Conservation (phyloP, 2,888 invertebrate species). For the Polymixis lichenea region DNA sequence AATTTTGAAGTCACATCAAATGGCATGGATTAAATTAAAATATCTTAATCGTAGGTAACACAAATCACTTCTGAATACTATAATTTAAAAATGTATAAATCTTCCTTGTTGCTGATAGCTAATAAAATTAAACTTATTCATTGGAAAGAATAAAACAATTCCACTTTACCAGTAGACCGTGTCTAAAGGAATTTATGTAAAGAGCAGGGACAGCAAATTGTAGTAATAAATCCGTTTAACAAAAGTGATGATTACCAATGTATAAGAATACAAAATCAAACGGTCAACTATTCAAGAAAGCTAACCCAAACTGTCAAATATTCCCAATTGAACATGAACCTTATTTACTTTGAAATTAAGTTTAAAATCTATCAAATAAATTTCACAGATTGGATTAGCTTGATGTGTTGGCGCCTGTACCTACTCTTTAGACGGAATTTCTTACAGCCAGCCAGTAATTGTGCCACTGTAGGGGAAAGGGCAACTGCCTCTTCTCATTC, state of each 20-base stretch:
- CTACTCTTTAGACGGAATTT: not conserved
- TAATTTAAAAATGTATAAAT: not conserved
- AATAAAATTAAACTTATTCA: conserved; percentile 16
- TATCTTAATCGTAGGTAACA: not conserved
- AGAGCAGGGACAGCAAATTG: not conserved
- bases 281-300: not conserved
- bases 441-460: not conserved
- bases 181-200: conserved; percentile 21
- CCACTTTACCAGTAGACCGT: not conserved
- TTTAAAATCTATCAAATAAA: too few species aligned
- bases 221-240: not conserved
- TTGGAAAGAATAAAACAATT: conserved; percentile 1
- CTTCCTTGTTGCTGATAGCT: not conserved
- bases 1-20: not conserved
- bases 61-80: not conserved
- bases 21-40: not conserved
- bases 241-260: not conserved
- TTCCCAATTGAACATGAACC: too few species aligned
- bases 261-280: not conserved
- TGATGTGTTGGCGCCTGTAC: too few species aligned
- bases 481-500: not conserved
- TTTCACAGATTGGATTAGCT: too few species aligned
- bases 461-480: not conserved
- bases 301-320: too few species aligned
- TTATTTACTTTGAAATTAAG: too few species aligned